phyloP scores from a whole-genome alignment of 2,113 vertebrate species.

The Odocoileus virginianus region DNA sequence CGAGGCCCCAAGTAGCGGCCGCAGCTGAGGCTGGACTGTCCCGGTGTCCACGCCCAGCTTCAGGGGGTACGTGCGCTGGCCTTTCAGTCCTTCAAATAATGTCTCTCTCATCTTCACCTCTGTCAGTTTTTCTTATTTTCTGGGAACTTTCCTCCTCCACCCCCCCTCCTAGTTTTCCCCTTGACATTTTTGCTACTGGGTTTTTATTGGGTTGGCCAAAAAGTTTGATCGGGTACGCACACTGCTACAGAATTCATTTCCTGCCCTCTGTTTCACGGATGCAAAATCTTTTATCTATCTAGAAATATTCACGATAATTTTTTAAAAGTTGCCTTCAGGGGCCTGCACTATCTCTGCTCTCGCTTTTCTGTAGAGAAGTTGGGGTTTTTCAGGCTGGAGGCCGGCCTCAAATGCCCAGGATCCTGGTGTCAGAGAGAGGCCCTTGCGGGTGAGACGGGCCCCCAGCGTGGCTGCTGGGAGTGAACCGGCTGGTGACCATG shows the following conservation, averaged over 20 bases:
- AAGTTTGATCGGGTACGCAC: background rate
- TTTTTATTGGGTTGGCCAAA: background rate
- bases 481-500: background rate
- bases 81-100: background rate
- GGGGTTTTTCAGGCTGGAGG: background rate
- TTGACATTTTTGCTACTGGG: background rate
- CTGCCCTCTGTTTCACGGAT: background rate
- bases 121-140: background rate
- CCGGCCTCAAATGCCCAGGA: rapidly evolving
- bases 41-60: too few relatives aligned
- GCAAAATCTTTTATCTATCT: background rate
- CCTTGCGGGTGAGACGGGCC: background rate
- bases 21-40: rapidly evolving
- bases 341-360: background rate
- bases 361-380: too few relatives aligned
- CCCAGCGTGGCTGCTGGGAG: too few relatives aligned
- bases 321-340: background rate
- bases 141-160: background rate
- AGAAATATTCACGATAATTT: background rate
- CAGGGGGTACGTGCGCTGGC: background rate
- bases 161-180: background rate
- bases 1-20: rapidly evolving
- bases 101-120: background rate
- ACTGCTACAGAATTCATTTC: background rate
- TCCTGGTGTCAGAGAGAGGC: background rate